phyloP scores from a whole-genome alignment of 2,113 vertebrate genomes.

The Scolopax mira region DNA sequence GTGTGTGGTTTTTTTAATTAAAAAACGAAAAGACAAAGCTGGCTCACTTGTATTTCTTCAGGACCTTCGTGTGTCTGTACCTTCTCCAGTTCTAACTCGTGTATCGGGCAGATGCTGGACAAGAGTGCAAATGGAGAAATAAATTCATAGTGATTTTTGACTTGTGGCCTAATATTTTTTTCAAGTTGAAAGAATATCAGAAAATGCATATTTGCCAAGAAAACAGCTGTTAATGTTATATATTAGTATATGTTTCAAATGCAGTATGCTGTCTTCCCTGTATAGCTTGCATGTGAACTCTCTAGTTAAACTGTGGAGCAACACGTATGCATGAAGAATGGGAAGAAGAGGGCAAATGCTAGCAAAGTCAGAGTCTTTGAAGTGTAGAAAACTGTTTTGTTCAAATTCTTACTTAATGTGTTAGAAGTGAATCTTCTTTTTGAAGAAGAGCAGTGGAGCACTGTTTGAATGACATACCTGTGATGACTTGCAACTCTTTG shows the following conservation, averaged over 20 bases:
- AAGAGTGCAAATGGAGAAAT: neutral
- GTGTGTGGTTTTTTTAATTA: neutral
- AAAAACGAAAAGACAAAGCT: neutral
- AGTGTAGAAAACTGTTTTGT: neutral
- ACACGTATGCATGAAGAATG: neutral
- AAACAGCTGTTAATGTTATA: neutral
- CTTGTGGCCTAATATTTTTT: neutral
- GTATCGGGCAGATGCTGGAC: neutral
- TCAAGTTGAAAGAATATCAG: neutral
- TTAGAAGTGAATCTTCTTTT: neutral
- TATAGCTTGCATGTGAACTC: neutral
- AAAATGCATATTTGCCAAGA: neutral
- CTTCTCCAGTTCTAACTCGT: neutral
- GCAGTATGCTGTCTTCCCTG: neutral
- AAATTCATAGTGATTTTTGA: neutral
- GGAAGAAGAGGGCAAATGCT: neutral
- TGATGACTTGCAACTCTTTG: neutral
- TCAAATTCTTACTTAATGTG: neutral
- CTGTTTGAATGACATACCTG: neutral
- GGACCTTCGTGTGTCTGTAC: neutral
- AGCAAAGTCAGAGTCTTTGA: neutral
- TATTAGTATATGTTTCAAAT: neutral
- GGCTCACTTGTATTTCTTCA: neutral
- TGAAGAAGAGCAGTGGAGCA: neutral
- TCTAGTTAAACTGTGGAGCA: neutral